Percentiles rank a stretch among this genome's conserved stretches.
Conservation (phyloP, 1,140 invertebrate species). For the Venturia canescens region DNA sequence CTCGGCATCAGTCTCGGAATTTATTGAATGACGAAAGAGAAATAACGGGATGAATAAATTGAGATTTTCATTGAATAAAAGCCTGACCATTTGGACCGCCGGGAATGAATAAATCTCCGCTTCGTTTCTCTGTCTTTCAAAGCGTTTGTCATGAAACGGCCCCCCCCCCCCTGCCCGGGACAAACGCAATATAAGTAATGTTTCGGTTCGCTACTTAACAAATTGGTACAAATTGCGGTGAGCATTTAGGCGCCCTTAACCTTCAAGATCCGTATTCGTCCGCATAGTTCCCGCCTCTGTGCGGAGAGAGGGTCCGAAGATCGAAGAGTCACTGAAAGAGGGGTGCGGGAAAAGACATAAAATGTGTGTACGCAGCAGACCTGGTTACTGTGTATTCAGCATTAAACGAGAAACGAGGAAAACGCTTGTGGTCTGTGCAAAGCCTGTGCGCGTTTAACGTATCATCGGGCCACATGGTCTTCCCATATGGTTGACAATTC, state of each 20-base stretch:
- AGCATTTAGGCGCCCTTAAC: constrained; percentile 69
- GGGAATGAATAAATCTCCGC: constrained; percentile 72
- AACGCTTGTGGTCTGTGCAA: constrained; percentile 43
- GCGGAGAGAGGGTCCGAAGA: constrained; percentile 41
- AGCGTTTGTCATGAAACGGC: constrained; percentile 66
- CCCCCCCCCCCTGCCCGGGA: constrained; percentile 54
- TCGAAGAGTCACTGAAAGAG: constrained; percentile 14
- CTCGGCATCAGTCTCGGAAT: neutral
- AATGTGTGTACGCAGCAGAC: neutral
- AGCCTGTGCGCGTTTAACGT: constrained; percentile 44
- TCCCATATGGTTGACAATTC: constrained; percentile 66
- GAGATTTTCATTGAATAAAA: constrained; percentile 21
- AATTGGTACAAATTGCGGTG: constrained; percentile 77
- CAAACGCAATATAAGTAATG: constrained; percentile 76
- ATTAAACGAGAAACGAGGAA: constrained; percentile 24
- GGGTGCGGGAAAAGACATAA: neutral
- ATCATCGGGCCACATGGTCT: constrained; percentile 67
- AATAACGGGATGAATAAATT: neutral
- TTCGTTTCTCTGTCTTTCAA: neutral
- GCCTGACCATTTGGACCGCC: constrained; percentile 21
- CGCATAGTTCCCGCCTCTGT: constrained; percentile 48
- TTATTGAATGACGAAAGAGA: neutral
- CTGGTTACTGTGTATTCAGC: constrained; percentile 30
- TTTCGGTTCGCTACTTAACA: constrained; percentile 77
- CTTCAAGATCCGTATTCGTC: constrained; percentile 50